These are phyloP conservation scores for Muntiacus muntjak DNA, from an alignment of 2,113 vertebrate species.

Conservation along the genomic window DNA sequence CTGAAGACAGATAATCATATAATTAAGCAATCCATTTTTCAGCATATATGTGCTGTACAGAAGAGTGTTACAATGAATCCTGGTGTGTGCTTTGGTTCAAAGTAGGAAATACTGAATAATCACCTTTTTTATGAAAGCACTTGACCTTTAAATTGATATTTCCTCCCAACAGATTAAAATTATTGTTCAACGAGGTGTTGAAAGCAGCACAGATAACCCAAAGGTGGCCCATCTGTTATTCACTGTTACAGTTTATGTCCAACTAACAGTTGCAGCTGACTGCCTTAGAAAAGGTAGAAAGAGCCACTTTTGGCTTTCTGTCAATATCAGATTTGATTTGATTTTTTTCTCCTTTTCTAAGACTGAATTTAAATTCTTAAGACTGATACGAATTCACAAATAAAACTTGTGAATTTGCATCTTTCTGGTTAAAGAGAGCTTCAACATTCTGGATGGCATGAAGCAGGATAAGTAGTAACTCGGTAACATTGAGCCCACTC, in stretches of 20 bases:
- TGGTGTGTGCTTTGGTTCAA: constrained; percentile 78
- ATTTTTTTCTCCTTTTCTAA: constrained; percentile 26
- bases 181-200: constrained; percentile 73
- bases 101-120: constrained; percentile 80
- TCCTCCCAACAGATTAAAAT: constrained; percentile 75
- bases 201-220: constrained; percentile 69
- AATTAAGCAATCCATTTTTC: constrained; percentile 79
- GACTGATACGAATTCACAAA: constrained; percentile 69
- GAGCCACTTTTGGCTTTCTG: constrained; percentile 57
- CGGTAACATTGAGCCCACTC: not conserved
- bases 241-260: constrained; percentile 58
- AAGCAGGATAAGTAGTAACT: constrained; percentile 64
- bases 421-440: constrained; percentile 35
- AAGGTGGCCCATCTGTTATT: constrained; percentile 68
- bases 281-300: constrained; percentile 50
- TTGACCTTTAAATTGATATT: constrained; percentile 85
- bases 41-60: constrained; percentile 71
- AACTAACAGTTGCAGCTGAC: constrained; percentile 50
- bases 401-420: constrained; percentile 51
- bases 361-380: constrained; percentile 64
- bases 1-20: constrained; percentile 79
- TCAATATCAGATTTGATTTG: constrained; percentile 50
- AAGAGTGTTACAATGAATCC: constrained; percentile 77
- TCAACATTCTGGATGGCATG: constrained; percentile 53
- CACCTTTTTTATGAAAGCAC: constrained; percentile 80